Conservation (phyloP, 2,797 vertebrate species). For the Lagorchestes hirsutus region DNA sequence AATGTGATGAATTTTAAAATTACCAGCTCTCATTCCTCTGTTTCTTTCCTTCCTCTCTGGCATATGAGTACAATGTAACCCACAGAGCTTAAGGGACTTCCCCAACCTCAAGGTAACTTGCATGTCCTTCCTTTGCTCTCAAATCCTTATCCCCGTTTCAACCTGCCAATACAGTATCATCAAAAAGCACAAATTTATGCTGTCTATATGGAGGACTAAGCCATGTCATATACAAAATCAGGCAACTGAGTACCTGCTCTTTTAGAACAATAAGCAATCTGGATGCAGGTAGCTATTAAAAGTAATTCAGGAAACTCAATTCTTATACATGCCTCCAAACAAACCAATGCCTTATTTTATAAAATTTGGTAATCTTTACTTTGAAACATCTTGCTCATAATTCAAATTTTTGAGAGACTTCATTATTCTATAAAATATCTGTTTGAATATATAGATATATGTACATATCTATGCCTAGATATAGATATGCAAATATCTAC, state of each 20-base stretch:
- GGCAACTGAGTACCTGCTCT: not conserved
- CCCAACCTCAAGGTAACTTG: not conserved
- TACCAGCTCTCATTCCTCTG: not conserved
- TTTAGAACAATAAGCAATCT: not conserved
- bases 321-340: not conserved
- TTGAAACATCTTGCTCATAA: not conserved
- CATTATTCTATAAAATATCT: not conserved
- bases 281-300: not conserved
- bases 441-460: not conserved
- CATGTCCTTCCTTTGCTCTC: not conserved
- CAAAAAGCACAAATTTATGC: not conserved
- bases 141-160: not conserved
- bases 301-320: not conserved
- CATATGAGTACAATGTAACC: not conserved
- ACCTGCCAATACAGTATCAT: not conserved
- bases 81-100: not conserved
- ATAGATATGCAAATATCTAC: not conserved
- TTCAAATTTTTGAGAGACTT: not conserved
- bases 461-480: not conserved
- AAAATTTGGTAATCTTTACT: not conserved
- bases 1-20: not conserved
- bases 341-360: not conserved
- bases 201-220: not conserved
- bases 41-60: not conserved
- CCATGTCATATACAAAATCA: not conserved